Conservation (phyloP, 2,888 invertebrate species). For the Orthosia cruda region DNA sequence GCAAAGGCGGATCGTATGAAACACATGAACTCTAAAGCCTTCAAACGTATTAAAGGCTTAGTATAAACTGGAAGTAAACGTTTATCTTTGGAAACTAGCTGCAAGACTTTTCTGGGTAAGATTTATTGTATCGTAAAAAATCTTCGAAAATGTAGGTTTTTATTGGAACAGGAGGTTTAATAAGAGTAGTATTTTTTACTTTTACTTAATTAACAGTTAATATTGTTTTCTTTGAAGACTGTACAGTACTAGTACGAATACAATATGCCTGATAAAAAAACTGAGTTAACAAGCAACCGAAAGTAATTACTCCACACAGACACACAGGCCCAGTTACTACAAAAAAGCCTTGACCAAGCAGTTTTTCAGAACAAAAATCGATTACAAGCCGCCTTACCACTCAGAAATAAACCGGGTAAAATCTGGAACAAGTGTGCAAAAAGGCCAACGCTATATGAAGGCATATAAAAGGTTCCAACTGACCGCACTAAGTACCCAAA, state of each 20-base stretch:
- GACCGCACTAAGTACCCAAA: slow-evolving; percentile 58
- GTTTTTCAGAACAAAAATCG: slow-evolving; percentile 26
- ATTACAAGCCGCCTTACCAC: slow-evolving; percentile 31
- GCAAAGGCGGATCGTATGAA: slow-evolving; percentile 29
- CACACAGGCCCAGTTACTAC: neutral
- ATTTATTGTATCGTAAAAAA: slow-evolving; percentile 20
- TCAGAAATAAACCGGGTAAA: slow-evolving; percentile 37
- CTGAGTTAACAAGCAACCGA: neutral
- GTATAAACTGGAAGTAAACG: slow-evolving; percentile 7
- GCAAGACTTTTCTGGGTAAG: slow-evolving; percentile 1
- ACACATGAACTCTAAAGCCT: slow-evolving; percentile 20
- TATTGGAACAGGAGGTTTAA: neutral
- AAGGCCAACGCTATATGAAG: slow-evolving; percentile 22
- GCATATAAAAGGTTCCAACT: slow-evolving; percentile 50
- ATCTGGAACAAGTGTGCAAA: slow-evolving; percentile 38
- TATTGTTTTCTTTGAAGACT: neutral
- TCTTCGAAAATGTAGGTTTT: neutral
- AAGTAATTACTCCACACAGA: slow-evolving; percentile 13
- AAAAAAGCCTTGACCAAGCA: slow-evolving; percentile 20
- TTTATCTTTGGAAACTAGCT: slow-evolving; percentile 7
- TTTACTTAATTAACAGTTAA: too few relatives aligned
- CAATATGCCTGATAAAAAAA: neutral
- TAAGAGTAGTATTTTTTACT: too few relatives aligned
- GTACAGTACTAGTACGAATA: too few relatives aligned
- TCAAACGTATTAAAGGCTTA: slow-evolving; percentile 16